These are phyloP conservation scores for Oegoconia quadripuncta DNA, from an alignment of 2,888 invertebrate genomes.

Conservation along the genomic window DNA sequence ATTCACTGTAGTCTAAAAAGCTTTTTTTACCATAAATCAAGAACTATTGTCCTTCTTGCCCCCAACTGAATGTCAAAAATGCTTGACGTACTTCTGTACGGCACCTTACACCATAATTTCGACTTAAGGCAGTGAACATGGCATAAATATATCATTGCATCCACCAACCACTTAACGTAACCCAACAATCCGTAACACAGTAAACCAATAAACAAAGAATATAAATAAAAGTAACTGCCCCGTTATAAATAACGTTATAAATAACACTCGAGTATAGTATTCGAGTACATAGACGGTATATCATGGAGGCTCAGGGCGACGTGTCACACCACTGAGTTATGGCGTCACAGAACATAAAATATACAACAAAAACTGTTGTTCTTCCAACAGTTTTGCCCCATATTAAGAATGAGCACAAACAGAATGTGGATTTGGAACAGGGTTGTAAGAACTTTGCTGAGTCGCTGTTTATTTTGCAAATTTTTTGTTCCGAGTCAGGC, in stretches of 20 bases:
- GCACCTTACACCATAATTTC: too few relatives aligned
- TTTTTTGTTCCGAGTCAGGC: too few relatives aligned
- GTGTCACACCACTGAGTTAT: constrained; percentile 67
- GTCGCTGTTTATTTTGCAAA: constrained; percentile 25
- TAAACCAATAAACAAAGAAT: constrained; percentile 70
- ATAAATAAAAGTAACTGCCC: constrained; percentile 70
- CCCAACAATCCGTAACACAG: constrained; percentile 62
- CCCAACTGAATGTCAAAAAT: too few relatives aligned
- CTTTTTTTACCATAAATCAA: too few relatives aligned
- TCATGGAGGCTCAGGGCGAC: constrained; percentile 63
- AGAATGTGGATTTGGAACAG: constrained; percentile 71
- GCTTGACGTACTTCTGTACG: too few relatives aligned
- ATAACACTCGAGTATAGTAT: constrained; percentile 55
- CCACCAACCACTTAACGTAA: constrained; percentile 52
- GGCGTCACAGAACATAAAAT: constrained; percentile 77
- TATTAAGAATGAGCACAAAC: constrained; percentile 78
- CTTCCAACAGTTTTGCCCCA: constrained; percentile 78
- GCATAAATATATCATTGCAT: constrained; percentile 8
- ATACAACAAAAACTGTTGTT: constrained; percentile 77
- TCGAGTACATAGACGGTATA: constrained; percentile 49
- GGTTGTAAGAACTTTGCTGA: constrained; percentile 33
- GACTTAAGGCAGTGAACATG: too few relatives aligned
- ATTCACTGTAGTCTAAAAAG: too few relatives aligned
- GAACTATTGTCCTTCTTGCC: too few relatives aligned
- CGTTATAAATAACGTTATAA: constrained; percentile 60